Evolutionary conservation across 2,113 vertebrate species (phyloP).

Genomic region (Vireo altiloquus): DNA sequence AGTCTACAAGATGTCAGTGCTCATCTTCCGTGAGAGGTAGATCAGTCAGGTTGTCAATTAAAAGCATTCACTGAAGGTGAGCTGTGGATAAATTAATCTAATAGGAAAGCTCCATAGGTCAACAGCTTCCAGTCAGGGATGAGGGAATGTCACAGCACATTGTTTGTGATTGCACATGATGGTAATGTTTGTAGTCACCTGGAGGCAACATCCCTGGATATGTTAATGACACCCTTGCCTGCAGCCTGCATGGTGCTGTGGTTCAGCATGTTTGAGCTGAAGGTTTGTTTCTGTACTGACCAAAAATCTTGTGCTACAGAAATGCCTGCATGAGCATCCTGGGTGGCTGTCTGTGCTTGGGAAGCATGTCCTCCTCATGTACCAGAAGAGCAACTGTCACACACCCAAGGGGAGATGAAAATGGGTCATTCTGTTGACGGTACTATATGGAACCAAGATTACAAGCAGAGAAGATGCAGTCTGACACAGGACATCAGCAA

Average conservation of each 20-base stretch:
- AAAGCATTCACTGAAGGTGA: neutral
- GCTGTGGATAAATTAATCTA: conserved; percentile 9
- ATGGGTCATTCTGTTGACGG: neutral
- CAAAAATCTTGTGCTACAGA: neutral
- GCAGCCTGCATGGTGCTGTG: neutral
- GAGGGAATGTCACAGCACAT: neutral
- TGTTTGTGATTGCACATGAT: neutral
- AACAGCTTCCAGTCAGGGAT: neutral
- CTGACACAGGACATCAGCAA: neutral
- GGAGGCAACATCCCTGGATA: neutral
- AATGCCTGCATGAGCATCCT: neutral
- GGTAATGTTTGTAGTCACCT: neutral
- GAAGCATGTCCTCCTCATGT: neutral
- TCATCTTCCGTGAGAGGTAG: neutral
- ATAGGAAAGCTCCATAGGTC: conserved; percentile 36
- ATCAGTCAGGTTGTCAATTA: conserved; percentile 19
- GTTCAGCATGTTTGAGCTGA: neutral
- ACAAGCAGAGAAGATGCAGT: neutral
- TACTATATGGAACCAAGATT: neutral
- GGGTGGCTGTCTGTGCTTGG: neutral
- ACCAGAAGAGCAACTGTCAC: neutral
- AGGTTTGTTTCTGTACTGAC: neutral
- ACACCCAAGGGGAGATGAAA: neutral
- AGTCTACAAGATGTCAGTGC: neutral
- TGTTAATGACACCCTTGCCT: neutral